Conservation (phyloP, 1,140 invertebrate species). For the Dicyema japonicum region DNA sequence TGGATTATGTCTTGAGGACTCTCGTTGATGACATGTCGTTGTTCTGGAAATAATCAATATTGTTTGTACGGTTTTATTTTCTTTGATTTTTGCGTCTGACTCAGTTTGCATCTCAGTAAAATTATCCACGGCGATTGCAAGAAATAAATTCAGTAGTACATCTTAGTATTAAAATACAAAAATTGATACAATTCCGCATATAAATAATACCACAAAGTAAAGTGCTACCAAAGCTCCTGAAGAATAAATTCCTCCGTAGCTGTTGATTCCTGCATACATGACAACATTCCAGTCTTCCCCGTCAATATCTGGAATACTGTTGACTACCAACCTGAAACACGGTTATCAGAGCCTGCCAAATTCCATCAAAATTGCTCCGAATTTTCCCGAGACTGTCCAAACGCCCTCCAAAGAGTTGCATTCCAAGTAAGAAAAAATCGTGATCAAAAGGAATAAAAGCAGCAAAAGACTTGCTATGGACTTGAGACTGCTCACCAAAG, state of each 20-base stretch:
- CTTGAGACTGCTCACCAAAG: slow-evolving; percentile 66
- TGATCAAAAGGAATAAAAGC: slow-evolving; percentile 73
- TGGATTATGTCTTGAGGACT: slow-evolving; percentile 36
- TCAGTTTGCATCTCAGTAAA: slow-evolving; percentile 3
- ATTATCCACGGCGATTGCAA: slow-evolving; percentile 54
- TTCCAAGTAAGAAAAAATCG: slow-evolving; percentile 80
- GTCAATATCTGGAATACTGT: slow-evolving; percentile 44
- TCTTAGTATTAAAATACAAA: slow-evolving; percentile 14
- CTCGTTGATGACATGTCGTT: no score
- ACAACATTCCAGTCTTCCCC: slow-evolving; percentile 90
- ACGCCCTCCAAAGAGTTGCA: slow-evolving; percentile 26
- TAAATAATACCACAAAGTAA: slow-evolving; percentile 83
- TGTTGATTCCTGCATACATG: slow-evolving; percentile 71
- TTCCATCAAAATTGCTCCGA: slow-evolving; percentile 24
- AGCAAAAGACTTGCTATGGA: slow-evolving; percentile 74
- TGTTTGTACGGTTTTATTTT: not conserved
- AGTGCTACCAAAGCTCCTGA: slow-evolving; percentile 46
- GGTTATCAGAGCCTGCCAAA: slow-evolving; percentile 23
- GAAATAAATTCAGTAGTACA: slow-evolving; percentile 85
- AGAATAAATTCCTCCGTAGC: slow-evolving; percentile 54
- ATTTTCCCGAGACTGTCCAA: slow-evolving; percentile 22
- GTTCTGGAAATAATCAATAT: no score
- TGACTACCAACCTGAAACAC: slow-evolving; percentile 21
- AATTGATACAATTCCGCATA: slow-evolving; percentile 65
- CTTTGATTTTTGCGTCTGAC: not conserved